Evolutionary conservation across 2,797 vertebrate species (phyloP).

Genomic region (Cryptoblepharus egeriae): DNA sequence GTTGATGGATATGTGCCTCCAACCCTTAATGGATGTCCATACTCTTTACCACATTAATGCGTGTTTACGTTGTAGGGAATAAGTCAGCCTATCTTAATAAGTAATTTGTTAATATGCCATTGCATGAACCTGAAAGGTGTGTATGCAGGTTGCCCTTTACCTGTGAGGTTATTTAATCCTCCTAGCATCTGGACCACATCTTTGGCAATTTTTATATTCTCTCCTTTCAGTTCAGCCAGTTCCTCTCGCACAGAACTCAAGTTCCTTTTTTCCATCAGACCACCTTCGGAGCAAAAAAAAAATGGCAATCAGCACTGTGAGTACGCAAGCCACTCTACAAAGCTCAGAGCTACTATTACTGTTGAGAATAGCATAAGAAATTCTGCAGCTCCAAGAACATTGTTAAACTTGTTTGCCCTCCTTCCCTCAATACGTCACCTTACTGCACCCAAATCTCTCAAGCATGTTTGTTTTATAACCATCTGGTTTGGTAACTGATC

Average conservation of each 20-base stretch:
- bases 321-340: too few relatives aligned
- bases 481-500: too few relatives aligned
- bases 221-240: not conserved
- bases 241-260: not conserved
- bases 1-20: not conserved
- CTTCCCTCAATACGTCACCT: too few relatives aligned
- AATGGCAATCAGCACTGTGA: not conserved
- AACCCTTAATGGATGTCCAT: not conserved
- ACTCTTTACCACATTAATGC: too few relatives aligned
- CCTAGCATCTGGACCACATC: not conserved
- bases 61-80: not conserved
- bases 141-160: not conserved
- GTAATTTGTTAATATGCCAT: not conserved
- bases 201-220: constrained; percentile 6
- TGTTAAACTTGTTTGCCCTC: too few relatives aligned
- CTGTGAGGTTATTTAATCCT: not conserved
- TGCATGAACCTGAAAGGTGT: not conserved
- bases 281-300: constrained; percentile 4
- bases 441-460: too few relatives aligned
- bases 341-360: too few relatives aligned
- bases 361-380: too few relatives aligned
- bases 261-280: not conserved
- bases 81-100: not conserved
- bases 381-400: too few relatives aligned
- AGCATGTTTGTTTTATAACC: too few relatives aligned